phyloP scores from a whole-genome alignment of 2,888 invertebrate species.

The Dasysyrphus albostriatus region DNA sequence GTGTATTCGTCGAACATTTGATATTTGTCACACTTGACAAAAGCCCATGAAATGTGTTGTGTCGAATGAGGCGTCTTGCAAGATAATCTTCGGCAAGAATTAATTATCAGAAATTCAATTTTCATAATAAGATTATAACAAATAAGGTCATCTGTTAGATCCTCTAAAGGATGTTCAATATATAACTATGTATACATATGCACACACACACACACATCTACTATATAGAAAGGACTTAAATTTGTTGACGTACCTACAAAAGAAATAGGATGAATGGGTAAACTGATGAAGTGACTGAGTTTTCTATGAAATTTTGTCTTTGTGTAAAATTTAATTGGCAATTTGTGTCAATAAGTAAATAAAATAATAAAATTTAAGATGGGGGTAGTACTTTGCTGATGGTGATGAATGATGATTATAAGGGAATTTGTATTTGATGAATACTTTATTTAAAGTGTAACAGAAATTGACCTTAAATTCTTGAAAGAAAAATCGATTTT shows the following conservation, averaged over 20 bases:
- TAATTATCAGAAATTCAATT: slow-evolving; percentile 31
- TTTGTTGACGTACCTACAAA: not conserved
- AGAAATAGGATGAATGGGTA: not conserved
- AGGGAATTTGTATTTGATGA: too few relatives aligned
- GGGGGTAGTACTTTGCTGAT: not conserved
- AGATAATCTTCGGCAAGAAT: not conserved
- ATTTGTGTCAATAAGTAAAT: too few relatives aligned
- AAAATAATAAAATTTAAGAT: not conserved
- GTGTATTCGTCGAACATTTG: not conserved
- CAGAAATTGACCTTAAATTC: too few relatives aligned
- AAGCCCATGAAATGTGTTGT: slow-evolving; percentile 1
- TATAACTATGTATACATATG: too few relatives aligned
- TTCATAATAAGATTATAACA: slow-evolving; percentile 11
- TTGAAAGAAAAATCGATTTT: too few relatives aligned
- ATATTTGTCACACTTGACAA: not conserved
- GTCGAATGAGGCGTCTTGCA: not conserved
- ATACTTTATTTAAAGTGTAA: too few relatives aligned
- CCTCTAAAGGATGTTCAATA: not conserved
- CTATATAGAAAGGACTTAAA: too few relatives aligned
- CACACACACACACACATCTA: too few relatives aligned
- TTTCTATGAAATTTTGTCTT: not conserved
- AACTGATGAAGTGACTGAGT: not conserved
- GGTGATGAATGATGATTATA: too few relatives aligned
- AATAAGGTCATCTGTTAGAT: slow-evolving; percentile 10
- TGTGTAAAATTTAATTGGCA: too few relatives aligned